Conservation (phyloP, 2,797 vertebrate species). For the Sebastiscus albofasciatus region DNA sequence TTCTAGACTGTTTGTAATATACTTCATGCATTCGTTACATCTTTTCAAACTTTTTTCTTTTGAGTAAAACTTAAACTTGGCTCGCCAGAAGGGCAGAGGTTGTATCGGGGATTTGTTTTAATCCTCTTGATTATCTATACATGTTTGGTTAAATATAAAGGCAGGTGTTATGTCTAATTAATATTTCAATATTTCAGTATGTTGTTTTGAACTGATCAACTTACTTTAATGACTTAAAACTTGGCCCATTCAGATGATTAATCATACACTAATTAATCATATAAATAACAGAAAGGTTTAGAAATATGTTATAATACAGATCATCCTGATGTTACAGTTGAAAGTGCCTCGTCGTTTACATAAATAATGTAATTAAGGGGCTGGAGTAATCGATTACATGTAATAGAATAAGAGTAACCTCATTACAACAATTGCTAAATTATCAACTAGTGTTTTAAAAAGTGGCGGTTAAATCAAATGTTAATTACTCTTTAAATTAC, state of each 20-base stretch:
- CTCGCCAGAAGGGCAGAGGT: neutral
- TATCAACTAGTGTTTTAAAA: neutral
- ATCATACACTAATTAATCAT: neutral
- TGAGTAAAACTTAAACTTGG: neutral
- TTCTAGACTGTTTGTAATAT: neutral
- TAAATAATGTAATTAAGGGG: conserved; percentile 4
- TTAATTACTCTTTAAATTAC: neutral
- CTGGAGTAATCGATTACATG: neutral
- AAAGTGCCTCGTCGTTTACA: neutral
- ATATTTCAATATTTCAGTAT: neutral
- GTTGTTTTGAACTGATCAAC: neutral
- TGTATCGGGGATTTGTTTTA: neutral
- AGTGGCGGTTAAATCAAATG: neutral
- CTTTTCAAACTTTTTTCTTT: neutral
- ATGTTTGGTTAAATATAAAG: neutral
- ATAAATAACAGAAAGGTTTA: neutral
- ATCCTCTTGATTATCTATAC: conserved; percentile 5
- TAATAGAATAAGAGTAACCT: neutral
- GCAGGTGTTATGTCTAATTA: neutral
- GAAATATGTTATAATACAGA: neutral
- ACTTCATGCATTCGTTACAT: neutral
- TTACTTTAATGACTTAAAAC: neutral
- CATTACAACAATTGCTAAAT: neutral
- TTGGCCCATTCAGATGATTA: neutral
- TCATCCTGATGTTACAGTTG: neutral